Base-by-base conservation (phyloP, 2,113 vertebrate species). In the Microtus montanus region DNA sequence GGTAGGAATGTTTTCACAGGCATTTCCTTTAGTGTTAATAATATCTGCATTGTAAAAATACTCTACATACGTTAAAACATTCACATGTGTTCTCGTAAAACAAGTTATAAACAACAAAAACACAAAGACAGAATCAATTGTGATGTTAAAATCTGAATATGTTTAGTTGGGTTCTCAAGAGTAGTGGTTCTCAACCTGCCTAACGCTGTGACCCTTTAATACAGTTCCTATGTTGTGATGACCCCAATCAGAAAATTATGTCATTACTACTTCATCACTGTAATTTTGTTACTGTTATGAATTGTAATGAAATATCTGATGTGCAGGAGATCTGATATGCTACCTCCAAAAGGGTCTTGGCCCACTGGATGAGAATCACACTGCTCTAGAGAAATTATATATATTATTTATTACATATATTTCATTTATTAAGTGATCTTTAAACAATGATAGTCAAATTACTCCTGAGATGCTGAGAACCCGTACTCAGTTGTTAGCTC, bases 41-140 rank as follows among this genome's bases (percentile, higher is more conserved):
- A 15, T 71, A 92, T 44, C 93, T 79, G 47, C 30, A 75, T 82
- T 74, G 84, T 13, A 38, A 84, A 90, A 94, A 66, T 17, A 64
- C 28, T 70, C 85, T 93, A 87, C 41, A 87, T 75, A 77, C 14
- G 88, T 91, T 86, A 54, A 95, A 96, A 77, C 28, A 52, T 64
- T 66, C 33, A 79, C 9, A 84, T 12, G 79, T 54, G 64, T 30
- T 70, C 41, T 73, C 5, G 22, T 54, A 75, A 93, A 79, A 86
- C 17, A 87, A 93, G 58, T 68, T 95, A 33, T 54, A 93, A 96
- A 89, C 35, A 77, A 90, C 20, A 79, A 91, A 88, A 89, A 89
- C 64, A 91, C 47, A 85, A 91, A 91, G 70, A 85, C 61, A 86
- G 33, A 86, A 70, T 82, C 12, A 64, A 4, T 47, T 68, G 15